Evolutionary conservation across 2,888 invertebrate genomes (phyloP).

Genomic region (Falcaria lacertinaria): DNA sequence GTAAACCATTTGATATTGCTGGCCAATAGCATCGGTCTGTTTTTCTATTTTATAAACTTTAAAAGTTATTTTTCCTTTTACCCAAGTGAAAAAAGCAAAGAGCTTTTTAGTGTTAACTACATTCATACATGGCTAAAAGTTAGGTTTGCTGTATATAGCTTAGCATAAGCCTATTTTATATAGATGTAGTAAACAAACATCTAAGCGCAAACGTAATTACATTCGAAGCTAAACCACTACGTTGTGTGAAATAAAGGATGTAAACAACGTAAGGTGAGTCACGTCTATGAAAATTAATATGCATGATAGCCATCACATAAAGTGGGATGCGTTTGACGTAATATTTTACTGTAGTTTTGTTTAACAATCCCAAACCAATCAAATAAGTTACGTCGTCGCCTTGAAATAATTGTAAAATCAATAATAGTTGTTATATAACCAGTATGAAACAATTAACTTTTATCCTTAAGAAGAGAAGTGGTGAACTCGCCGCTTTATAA

Average conservation of each 20-base stretch:
- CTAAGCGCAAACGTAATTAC: conserved; percentile 15
- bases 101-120: too few relatives aligned
- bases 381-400: not conserved
- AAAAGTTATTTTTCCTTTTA: too few relatives aligned
- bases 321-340: conserved; percentile 9
- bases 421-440: not conserved
- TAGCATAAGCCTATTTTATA: too few relatives aligned
- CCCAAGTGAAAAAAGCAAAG: too few relatives aligned
- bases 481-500: too few relatives aligned
- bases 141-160: too few relatives aligned
- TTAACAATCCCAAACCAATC: not conserved
- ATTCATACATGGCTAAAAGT: too few relatives aligned
- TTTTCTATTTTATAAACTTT: too few relatives aligned
- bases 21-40: too few relatives aligned
- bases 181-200: not conserved
- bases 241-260: conserved; percentile 11
- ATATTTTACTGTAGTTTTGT: not conserved
- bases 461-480: too few relatives aligned
- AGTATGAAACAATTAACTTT: not conserved
- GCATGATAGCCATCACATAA: conserved; percentile 13
- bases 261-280: conserved; percentile 26
- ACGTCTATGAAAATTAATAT: conserved; percentile 20
- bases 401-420: not conserved
- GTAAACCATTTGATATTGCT: too few relatives aligned
- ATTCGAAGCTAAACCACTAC: conserved; percentile 11